A percentile compares a stretch with the other conserved stretches of the same genome.
These are phyloP conservation scores for Cardinalis cardinalis DNA, from an alignment of 2,113 vertebrate genomes.

Conservation along the genomic window DNA sequence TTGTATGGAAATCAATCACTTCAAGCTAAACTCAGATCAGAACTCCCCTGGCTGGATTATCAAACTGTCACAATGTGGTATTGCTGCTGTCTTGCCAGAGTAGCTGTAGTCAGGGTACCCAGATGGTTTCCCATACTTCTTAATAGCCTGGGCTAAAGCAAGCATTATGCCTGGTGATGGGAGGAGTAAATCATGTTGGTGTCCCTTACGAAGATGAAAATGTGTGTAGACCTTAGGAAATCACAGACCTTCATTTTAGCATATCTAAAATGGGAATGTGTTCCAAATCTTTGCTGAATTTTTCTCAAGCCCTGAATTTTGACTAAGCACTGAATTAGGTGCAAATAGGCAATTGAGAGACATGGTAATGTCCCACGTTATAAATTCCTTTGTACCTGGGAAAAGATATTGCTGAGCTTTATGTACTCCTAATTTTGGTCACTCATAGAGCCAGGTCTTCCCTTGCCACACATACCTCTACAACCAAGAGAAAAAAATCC, in stretches of 20 bases:
- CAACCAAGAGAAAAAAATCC: background rate
- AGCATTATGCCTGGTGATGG: background rate
- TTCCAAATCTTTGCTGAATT: background rate
- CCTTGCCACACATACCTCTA: background rate
- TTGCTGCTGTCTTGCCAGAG: background rate
- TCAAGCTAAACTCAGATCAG: background rate
- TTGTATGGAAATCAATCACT: background rate
- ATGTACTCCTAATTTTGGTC: background rate
- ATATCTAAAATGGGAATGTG: background rate
- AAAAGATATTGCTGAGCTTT: background rate
- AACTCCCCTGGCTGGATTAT: background rate
- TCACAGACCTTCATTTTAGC: background rate
- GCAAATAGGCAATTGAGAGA: background rate
- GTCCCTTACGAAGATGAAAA: background rate
- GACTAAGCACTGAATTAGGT: background rate
- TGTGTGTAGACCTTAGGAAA: background rate
- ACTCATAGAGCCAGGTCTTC: background rate
- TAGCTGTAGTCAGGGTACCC: background rate
- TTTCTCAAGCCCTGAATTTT: background rate
- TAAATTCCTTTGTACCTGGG: background rate
- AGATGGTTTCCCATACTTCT: background rate
- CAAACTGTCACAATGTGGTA: background rate
- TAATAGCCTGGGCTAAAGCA: background rate
- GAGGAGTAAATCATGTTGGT: background rate
- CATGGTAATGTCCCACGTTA: background rate